phyloP scores from a whole-genome alignment of 2,113 vertebrate species.

The Cyphomyrus discorhynchus region DNA sequence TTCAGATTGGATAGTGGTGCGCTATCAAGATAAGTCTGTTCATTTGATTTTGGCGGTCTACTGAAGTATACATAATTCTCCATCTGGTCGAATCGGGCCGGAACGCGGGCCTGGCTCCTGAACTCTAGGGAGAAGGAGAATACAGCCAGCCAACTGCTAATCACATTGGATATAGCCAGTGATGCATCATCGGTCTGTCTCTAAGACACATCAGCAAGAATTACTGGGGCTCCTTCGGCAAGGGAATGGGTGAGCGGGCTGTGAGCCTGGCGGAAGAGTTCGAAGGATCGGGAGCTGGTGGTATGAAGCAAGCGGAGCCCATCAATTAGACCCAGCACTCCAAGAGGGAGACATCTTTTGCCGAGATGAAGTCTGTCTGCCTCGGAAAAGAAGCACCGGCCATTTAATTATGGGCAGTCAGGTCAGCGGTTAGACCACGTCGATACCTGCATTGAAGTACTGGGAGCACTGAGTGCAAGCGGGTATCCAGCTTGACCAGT shows the following conservation, averaged over 20 bases:
- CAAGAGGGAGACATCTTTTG: not conserved
- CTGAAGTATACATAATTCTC: slow-evolving; percentile 22
- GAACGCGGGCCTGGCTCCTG: slow-evolving; percentile 10
- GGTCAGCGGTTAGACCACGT: not conserved
- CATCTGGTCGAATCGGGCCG: slow-evolving; percentile 14
- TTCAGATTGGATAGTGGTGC: not conserved
- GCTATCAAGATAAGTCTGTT: not conserved
- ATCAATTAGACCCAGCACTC: not conserved
- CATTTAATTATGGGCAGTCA: not conserved
- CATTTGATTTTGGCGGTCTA: slow-evolving; percentile 15
- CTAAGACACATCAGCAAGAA: slow-evolving; percentile 15
- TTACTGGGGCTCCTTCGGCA: slow-evolving; percentile 1
- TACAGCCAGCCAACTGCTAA: slow-evolving; percentile 19
- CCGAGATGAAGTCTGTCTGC: not conserved
- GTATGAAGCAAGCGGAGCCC: not conserved
- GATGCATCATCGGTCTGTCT: slow-evolving; percentile 21
- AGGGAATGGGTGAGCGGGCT: not conserved
- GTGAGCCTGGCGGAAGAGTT: not conserved
- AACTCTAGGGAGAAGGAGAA: slow-evolving; percentile 17
- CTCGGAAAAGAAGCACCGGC: not conserved
- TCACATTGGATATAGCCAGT: slow-evolving; percentile 17
- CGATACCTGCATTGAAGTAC: not conserved
- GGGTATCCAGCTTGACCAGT: not conserved
- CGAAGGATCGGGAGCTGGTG: not conserved
- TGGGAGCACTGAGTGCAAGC: not conserved